Percentiles rank a stretch among this genome's conserved stretches.
Evolutionary conservation across 2,113 vertebrate species (phyloP).

Genomic region (Atrichornis clamosus): DNA sequence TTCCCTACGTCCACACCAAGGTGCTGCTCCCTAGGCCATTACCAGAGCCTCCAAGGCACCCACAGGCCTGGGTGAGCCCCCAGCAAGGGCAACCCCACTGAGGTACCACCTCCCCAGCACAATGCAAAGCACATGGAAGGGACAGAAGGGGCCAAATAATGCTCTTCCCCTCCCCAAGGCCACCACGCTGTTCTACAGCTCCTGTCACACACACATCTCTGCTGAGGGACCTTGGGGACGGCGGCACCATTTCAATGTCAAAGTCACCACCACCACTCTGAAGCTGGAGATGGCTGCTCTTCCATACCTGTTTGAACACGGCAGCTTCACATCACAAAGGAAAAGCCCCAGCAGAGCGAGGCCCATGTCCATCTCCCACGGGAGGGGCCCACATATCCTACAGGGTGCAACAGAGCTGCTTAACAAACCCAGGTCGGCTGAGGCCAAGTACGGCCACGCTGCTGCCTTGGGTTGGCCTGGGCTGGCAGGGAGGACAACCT

Average conservation of each 20-base stretch:
- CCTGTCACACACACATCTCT: not conserved
- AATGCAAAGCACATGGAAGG: not conserved
- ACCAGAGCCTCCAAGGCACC: not conserved
- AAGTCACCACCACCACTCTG: not conserved
- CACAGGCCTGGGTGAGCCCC: not conserved
- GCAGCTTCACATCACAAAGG: not conserved
- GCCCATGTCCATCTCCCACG: accelerated
- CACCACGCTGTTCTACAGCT: not conserved
- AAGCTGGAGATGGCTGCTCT: not conserved
- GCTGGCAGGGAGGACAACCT: not conserved
- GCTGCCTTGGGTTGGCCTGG: not conserved
- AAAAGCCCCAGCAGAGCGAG: not conserved
- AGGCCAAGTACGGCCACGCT: accelerated
- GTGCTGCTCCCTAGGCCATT: accelerated
- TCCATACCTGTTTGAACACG: not conserved
- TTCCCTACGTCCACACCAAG: not conserved
- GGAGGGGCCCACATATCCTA: not conserved
- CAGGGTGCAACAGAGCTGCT: not conserved
- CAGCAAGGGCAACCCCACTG: not conserved
- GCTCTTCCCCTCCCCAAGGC: not conserved
- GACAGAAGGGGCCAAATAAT: not conserved
- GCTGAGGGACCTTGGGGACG: not conserved
- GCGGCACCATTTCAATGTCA: no score
- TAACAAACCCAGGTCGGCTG: not conserved
- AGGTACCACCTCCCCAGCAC: not conserved